A percentile compares a stretch with the other conserved stretches of the same genome.
These are phyloP conservation scores for Eulemur rubriventer DNA, from an alignment of 2,797 vertebrate genomes.

Conservation along the genomic window DNA sequence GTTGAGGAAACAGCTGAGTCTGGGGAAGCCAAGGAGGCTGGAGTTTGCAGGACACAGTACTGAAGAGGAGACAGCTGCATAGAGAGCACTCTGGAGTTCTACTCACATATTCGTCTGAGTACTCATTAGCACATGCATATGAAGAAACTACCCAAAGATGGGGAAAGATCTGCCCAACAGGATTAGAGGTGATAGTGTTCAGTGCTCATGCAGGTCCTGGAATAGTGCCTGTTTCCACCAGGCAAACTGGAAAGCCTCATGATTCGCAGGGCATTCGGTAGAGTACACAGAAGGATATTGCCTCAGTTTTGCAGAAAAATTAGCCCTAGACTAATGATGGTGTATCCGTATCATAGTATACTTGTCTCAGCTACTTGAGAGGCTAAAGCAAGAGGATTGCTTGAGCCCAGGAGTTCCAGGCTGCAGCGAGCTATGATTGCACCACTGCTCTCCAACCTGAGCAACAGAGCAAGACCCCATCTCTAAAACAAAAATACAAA, in stretches of 20 bases:
- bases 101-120: background rate
- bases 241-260: background rate
- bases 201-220: background rate
- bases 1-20: background rate
- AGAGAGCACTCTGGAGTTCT: background rate
- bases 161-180: background rate
- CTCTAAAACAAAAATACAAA: too few relatives aligned
- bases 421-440: too few relatives aligned
- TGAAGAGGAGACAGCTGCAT: background rate
- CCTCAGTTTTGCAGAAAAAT: background rate
- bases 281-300: background rate
- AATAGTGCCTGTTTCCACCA: background rate
- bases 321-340: background rate
- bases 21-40: background rate
- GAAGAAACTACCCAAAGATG: background rate
- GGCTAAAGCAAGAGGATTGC: too few relatives aligned
- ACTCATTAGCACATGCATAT: background rate
- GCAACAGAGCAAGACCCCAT: too few relatives aligned
- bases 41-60: background rate
- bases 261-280: background rate
- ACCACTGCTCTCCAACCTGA: too few relatives aligned
- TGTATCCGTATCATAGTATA: too few relatives aligned
- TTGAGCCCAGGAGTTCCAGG: too few relatives aligned
- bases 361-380: too few relatives aligned
- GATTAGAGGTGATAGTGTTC: background rate